Conservation (phyloP, 2,113 vertebrate genomes). For the Pelecanoides urinatrix region DNA sequence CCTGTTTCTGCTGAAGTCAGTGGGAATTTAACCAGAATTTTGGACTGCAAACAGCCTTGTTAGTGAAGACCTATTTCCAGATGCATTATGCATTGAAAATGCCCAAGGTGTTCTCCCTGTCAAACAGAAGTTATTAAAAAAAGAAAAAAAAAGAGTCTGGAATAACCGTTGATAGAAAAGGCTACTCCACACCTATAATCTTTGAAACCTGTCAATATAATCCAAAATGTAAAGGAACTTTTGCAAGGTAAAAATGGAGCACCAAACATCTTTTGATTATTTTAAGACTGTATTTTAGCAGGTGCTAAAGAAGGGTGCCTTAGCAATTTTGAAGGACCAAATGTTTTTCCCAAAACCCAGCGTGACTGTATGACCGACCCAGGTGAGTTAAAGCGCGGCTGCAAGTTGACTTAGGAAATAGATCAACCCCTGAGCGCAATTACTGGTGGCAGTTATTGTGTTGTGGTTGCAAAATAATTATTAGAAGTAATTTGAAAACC, state of each 20-base stretch:
- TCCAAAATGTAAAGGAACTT: neutral
- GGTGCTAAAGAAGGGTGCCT: neutral
- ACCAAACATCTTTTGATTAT: neutral
- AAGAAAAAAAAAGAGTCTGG: neutral
- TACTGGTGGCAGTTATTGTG: neutral
- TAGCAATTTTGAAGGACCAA: neutral
- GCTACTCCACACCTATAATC: neutral
- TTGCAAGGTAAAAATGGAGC: neutral
- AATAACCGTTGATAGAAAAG: neutral
- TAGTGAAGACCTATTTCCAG: neutral
- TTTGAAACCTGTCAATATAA: neutral
- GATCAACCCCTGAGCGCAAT: neutral
- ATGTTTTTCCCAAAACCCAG: neutral
- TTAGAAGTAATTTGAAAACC: slow-evolving; percentile 13
- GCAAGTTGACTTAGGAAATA: neutral
- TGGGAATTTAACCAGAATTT: slow-evolving; percentile 8
- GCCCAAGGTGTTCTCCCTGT: neutral
- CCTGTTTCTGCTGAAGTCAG: slow-evolving; percentile 43
- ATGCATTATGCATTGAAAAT: neutral
- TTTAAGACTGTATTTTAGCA: neutral
- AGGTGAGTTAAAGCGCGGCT: neutral
- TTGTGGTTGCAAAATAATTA: neutral
- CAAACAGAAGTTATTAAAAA: neutral
- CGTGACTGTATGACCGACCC: neutral
- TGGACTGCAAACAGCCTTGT: neutral